phyloP scores from a whole-genome alignment of 2,113 vertebrate genomes.

The Scortum barcoo region DNA sequence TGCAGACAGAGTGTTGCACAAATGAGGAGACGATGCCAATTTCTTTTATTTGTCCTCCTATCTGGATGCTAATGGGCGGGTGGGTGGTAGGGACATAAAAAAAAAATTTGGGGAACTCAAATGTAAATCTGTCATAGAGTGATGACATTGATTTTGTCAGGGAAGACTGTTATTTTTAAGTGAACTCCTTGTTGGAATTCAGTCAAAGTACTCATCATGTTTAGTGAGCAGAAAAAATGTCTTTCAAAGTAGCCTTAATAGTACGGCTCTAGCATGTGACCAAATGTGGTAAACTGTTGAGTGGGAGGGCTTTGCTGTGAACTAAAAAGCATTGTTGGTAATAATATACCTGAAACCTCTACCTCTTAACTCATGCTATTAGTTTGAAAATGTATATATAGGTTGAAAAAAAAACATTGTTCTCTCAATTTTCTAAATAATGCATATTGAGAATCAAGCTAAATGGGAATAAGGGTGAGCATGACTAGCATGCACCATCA shows the following conservation, averaged over 20 bases:
- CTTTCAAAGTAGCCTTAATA: background rate
- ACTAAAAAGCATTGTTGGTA: no score
- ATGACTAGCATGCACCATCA: background rate
- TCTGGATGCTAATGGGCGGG: background rate
- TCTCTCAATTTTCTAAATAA: background rate
- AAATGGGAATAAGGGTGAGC: background rate
- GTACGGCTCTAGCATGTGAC: background rate
- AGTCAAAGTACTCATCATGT: background rate
- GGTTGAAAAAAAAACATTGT: no score
- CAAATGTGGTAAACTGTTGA: constrained; percentile 11
- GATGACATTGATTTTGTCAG: background rate
- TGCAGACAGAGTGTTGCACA: background rate
- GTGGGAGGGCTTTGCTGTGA: background rate
- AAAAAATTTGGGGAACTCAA: background rate
- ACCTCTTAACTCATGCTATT: no score
- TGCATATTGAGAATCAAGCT: background rate
- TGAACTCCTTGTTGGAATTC: background rate
- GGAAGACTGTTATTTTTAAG: background rate
- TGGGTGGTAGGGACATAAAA: no score
- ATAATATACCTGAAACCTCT: no score
- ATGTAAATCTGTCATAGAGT: background rate
- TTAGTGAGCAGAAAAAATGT: background rate
- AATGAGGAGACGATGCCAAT: background rate
- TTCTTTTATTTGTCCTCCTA: background rate
- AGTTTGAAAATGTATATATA: no score